phyloP scores from a whole-genome alignment of 2,888 invertebrate genomes.

The Aphrophora alni region DNA sequence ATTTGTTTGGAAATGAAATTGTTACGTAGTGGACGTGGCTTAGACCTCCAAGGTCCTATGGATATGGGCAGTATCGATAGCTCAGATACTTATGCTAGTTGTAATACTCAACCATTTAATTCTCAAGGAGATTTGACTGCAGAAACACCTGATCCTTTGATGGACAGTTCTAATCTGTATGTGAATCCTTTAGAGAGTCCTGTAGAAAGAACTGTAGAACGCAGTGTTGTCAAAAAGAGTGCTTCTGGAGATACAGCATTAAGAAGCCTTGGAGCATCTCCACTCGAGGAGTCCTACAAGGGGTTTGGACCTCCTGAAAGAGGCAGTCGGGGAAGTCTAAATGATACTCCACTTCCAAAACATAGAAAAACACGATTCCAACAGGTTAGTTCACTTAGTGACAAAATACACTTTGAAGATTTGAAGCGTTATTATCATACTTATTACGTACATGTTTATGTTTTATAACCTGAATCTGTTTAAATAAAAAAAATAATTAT shows the following conservation, averaged over 20 bases:
- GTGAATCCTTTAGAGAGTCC: constrained; percentile 76
- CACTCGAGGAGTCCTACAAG: constrained; percentile 60
- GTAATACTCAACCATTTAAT: constrained; percentile 93
- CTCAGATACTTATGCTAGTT: constrained; percentile 95
- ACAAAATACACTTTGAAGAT: no score
- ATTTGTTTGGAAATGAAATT: constrained; percentile 82
- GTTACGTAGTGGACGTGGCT: constrained; percentile 60
- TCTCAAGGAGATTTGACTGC: constrained; percentile 67
- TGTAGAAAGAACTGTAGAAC: constrained; percentile 29
- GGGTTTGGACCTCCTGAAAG: constrained; percentile 59
- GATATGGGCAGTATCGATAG: constrained; percentile 68
- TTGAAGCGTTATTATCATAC: neutral
- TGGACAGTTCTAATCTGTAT: constrained; percentile 82
- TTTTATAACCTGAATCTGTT: neutral
- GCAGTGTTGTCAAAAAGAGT: constrained; percentile 73
- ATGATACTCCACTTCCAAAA: constrained; percentile 74
- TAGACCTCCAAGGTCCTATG: constrained; percentile 34
- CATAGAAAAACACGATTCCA: constrained; percentile 87
- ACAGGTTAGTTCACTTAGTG: constrained; percentile 61
- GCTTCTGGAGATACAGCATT: constrained; percentile 75
- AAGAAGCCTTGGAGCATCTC: constrained; percentile 69
- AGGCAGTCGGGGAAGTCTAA: constrained; percentile 64
- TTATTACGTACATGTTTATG: neutral
- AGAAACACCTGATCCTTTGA: constrained; percentile 57
- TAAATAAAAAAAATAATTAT: no score